phyloP scores from a whole-genome alignment of 2,113 vertebrate genomes.

The Leptobrachium leishanense region DNA sequence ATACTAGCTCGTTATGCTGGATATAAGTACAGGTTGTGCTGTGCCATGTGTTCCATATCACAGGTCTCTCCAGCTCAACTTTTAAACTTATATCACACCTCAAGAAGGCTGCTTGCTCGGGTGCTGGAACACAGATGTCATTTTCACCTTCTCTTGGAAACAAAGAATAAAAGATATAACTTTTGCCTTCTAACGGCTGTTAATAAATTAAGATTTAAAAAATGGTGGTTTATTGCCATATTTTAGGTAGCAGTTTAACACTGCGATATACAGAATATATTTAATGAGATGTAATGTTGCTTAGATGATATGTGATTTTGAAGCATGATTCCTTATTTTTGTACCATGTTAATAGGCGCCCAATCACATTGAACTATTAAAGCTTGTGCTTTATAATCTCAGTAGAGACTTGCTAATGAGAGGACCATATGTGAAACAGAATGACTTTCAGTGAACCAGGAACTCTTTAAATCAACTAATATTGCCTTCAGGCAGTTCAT shows the following conservation, averaged over 20 bases:
- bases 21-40: neutral
- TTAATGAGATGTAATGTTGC: neutral
- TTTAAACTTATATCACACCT: constrained; percentile 27
- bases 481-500: too few relatives aligned
- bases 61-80: constrained; percentile 33
- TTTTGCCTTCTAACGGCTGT: neutral
- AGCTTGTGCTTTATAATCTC: too few relatives aligned
- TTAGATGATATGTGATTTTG: neutral
- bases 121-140: constrained; percentile 8
- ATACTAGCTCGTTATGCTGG: constrained; percentile 17
- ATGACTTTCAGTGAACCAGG: too few relatives aligned
- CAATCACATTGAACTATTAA: too few relatives aligned
- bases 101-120: neutral
- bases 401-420: too few relatives aligned
- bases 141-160: constrained; percentile 23
- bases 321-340: too few relatives aligned
- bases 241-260: constrained; percentile 20
- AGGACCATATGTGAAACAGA: too few relatives aligned
- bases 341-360: too few relatives aligned
- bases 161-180: neutral
- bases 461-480: too few relatives aligned
- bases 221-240: neutral
- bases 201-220: constrained; percentile 16
- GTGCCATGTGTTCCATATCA: constrained; percentile 18
- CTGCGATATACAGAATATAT: neutral